Evolutionary conservation across 2,888 invertebrate genomes (phyloP), one percentile per base, ranked within the genome.

Genomic region (Cenopis cana): DNA sequence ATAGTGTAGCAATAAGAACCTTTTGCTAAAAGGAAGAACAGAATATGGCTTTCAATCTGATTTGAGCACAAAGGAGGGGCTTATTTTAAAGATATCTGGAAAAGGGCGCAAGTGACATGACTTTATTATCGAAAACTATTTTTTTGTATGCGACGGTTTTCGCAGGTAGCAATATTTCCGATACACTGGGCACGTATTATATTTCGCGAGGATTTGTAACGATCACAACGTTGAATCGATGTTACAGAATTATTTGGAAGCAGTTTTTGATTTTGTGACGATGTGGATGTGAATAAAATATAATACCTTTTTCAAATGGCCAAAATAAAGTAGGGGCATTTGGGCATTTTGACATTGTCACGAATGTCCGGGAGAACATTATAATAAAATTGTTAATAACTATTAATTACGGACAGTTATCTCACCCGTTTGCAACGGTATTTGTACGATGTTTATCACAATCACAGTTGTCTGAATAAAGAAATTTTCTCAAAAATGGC

Each of bases 121-220:
- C 4, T 46, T 60, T 46, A 0, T 2, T 41, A 46, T 46, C 9
- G 29, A 46, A 46, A 24, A 24, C 24, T 24, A 5, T 10, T 29
- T 2, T 46, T 60, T 60, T 60, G 29, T 46, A 24, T 24, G 11
- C 24, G 1, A 9, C 29, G 1, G 4, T n/a, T 29, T 11, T 24
- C 11, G 29, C 69, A 69, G 69, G 69, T 69, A 69, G 69, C 55
- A 33, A 49, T 56, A 38, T 41, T 52, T 24, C 17, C 56, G 50
- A 62, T 69, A 56, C 24, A 69, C 17, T 46, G 33, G 46, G 17
- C 20, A 36, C 55, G 55, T 62, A 69, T 69, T 46, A 41, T 49
- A 20, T 59, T 59, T 67, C 50, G 59, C 50, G 57, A 57, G 24
- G 52, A 68, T 68, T 54, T 54, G 33, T 1, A 10, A 29, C 12